A percentile compares a stretch with the other conserved stretches of the same genome.
These are phyloP conservation scores for Zosterops hypoxanthus DNA, from an alignment of 2,113 vertebrate species.

Conservation along the genomic window DNA sequence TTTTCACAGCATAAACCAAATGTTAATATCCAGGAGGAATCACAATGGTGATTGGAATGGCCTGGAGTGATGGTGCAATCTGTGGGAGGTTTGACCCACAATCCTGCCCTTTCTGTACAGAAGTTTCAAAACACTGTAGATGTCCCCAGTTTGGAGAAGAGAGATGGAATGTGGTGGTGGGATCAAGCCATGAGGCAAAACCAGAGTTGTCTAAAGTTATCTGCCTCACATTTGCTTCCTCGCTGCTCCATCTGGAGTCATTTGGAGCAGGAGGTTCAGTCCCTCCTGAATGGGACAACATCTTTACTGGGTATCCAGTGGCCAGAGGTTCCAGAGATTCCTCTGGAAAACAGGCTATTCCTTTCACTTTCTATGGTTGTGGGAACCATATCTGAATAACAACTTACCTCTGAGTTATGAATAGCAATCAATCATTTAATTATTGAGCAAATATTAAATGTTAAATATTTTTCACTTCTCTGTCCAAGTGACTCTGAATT, in stretches of 20 bases:
- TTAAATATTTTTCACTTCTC: neutral
- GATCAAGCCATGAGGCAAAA: neutral
- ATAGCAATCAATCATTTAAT: neutral
- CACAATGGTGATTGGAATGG: neutral
- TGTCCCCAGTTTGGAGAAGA: neutral
- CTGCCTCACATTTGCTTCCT: neutral
- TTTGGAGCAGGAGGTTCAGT: neutral
- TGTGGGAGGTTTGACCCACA: accelerated
- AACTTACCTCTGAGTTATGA: neutral
- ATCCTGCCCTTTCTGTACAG: neutral
- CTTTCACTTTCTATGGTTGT: neutral
- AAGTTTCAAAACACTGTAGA: neutral
- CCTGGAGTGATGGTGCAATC: neutral
- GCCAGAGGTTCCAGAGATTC: neutral
- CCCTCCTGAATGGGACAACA: neutral
- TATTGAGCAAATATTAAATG: neutral
- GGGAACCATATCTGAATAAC: neutral
- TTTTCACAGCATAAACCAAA: neutral
- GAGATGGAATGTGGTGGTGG: neutral
- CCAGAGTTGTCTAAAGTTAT: neutral
- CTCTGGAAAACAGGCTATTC: neutral
- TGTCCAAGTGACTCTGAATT: accelerated
- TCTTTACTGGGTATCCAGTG: neutral
- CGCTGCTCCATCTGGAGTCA: neutral
- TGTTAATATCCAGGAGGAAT: neutral